Percentiles rank a stretch among this genome's conserved stretches.
Conservation (phyloP, 1,140 invertebrate genomes). For the Arctopsyche grandis region DNA sequence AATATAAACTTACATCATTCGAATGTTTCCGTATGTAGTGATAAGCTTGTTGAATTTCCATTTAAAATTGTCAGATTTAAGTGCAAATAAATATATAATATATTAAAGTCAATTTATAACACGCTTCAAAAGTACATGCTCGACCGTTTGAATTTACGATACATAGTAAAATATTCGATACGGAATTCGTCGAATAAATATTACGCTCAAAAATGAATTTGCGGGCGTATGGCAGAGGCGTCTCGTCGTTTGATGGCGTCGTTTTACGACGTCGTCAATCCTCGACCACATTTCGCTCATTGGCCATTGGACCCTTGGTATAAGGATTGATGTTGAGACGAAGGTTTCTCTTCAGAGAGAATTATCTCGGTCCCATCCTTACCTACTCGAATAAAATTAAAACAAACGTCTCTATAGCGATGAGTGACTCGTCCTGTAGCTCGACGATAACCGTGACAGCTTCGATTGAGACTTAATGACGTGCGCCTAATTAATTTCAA, state of each 20-base stretch:
- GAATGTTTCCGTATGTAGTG: too few relatives aligned
- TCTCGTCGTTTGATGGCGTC: background rate
- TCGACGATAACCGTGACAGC: too few relatives aligned
- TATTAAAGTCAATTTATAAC: too few relatives aligned
- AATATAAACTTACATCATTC: too few relatives aligned
- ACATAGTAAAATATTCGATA: background rate
- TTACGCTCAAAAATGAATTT: slow-evolving; percentile 13
- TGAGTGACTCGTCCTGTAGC: too few relatives aligned
- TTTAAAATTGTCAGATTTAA: too few relatives aligned
- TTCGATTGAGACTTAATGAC: too few relatives aligned
- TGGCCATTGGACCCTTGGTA: slow-evolving; percentile 18
- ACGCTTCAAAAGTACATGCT: too few relatives aligned
- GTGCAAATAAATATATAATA: too few relatives aligned
- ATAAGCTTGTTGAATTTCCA: too few relatives aligned
- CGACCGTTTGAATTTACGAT: background rate
- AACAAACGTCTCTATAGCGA: background rate
- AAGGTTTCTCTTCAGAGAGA: background rate
- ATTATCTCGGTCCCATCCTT: slow-evolving; percentile 16
- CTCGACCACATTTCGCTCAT: slow-evolving; percentile 26
- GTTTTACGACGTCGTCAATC: slow-evolving; percentile 37
- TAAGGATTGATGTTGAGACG: slow-evolving; percentile 8
- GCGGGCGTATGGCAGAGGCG: background rate
- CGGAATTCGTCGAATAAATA: background rate
- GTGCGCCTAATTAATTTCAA: too few relatives aligned
- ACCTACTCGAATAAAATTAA: slow-evolving; percentile 18